Evolutionary conservation across 2,888 invertebrate genomes (phyloP).

Genomic region (Heliconius ethilla): DNA sequence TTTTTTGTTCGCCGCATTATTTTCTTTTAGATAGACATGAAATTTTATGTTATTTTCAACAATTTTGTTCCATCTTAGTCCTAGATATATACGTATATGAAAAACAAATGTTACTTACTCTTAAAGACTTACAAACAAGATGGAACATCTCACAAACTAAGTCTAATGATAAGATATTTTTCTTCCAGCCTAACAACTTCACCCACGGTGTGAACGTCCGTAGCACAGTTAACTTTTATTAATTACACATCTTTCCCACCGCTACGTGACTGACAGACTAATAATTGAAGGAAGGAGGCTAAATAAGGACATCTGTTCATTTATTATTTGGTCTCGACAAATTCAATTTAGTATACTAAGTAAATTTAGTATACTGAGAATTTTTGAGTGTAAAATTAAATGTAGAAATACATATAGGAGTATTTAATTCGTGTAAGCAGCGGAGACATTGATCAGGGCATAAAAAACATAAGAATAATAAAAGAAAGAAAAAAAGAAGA

Average conservation of each 20-base stretch:
- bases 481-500: too few species aligned
- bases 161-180: conserved; percentile 24
- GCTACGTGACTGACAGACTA: conserved; percentile 51
- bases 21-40: too few species aligned
- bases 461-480: too few species aligned
- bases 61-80: background rate
- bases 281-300: conserved; percentile 45
- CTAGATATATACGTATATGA: background rate
- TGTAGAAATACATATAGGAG: too few species aligned
- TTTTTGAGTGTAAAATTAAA: background rate
- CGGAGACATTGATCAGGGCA: too few species aligned
- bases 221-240: conserved; percentile 51
- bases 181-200: conserved; percentile 2
- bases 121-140: background rate
- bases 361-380: background rate
- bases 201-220: conserved; percentile 36
- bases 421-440: too few species aligned
- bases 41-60: too few species aligned
- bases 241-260: conserved; percentile 49
- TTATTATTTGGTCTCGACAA: conserved; percentile 45
- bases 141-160: conserved; percentile 2
- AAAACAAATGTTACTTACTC: background rate
- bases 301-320: conserved; percentile 50
- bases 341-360: conserved; percentile 39
- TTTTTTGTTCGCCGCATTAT: too few species aligned